Base-by-base conservation (phyloP, 2,888 invertebrate species). In the Myopa tessellatipennis region DNA sequence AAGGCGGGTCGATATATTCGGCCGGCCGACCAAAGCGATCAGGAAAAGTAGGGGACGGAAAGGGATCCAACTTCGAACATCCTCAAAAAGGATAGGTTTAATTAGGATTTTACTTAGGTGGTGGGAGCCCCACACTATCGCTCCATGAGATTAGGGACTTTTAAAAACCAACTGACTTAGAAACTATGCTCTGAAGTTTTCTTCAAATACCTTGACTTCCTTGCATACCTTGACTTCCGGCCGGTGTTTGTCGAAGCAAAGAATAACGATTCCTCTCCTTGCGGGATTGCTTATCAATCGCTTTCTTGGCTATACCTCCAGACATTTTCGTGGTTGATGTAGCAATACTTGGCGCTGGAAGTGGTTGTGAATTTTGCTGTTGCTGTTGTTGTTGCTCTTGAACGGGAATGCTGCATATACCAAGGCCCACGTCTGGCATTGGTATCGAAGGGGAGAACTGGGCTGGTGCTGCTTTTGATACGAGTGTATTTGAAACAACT, bases 271-370 rank as follows among this genome's bases (percentile, higher is more conserved):
- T 86, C 10, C 90, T 87, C 79, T 90, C 90, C 80, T 90, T 89
- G 7, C 90, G 87, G n/a, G 90, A 89, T 80, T 88, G 89, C 79
- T 89, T 89, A 74, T 88, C 89, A 76, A 89, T 86, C 16, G 88
- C 86, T 80, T 89, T 89, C 75, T 89, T 89, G 7, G 89, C 88
- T 76, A 88, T 87, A 52, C 88, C 89, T 38, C 87, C 87, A 0
- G 89, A 85, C 82, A 87, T 85, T 77, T 84, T 84, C 45, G 84
- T 80, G 70, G 85, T 85, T 70, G 85, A 83, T 40, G 79, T 14
- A 73, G 78, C 18, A 76, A 79, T 14, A 78, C 76, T 18, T 78
- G 81, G 12, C 78, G 82, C 50, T 77, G 79, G 76, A 34, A 77
- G 74, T 71, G 79, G 78, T 34, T 82, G 81, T 18, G 79, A 80